A percentile compares a stretch with the other conserved stretches of the same genome.
These are phyloP conservation scores for Eueremaeus valkanovi DNA, from an alignment of 2,888 invertebrate genomes.

Conservation along the genomic window DNA sequence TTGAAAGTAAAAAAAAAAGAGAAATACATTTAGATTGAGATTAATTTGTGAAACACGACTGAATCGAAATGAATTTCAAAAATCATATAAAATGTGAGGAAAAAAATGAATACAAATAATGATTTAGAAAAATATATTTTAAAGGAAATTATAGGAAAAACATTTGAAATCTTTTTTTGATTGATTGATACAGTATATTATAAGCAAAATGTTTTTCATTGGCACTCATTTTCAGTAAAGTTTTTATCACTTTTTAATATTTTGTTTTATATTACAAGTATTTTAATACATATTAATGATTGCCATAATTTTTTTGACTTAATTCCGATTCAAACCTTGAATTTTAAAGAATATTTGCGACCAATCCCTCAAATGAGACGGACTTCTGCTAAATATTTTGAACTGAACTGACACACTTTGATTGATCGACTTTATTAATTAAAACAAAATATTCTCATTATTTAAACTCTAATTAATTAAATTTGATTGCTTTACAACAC, in stretches of 20 bases:
- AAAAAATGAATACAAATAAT: too few relatives aligned
- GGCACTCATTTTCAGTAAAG: neutral
- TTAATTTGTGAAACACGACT: too few relatives aligned
- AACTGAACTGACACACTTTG: neutral
- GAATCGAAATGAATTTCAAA: neutral
- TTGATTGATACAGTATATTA: neutral
- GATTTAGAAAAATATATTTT: too few relatives aligned
- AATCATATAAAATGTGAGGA: neutral
- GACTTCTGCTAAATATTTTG: neutral
- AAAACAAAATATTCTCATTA: neutral
- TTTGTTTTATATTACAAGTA: neutral
- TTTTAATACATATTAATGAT: neutral
- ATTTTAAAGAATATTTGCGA: neutral
- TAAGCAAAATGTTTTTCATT: neutral
- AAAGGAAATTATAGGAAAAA: too few relatives aligned
- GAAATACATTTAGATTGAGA: neutral
- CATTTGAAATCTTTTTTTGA: too few relatives aligned
- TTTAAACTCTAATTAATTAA: neutral
- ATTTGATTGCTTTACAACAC: too few relatives aligned
- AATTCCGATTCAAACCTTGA: neutral
- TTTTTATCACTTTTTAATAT: neutral
- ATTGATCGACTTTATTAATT: too few relatives aligned
- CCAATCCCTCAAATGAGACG: too few relatives aligned
- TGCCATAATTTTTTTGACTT: neutral
- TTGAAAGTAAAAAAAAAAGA: neutral